Base-by-base conservation (phyloP, 2,888 invertebrate genomes). In the Pachliopta kotzebuea region DNA sequence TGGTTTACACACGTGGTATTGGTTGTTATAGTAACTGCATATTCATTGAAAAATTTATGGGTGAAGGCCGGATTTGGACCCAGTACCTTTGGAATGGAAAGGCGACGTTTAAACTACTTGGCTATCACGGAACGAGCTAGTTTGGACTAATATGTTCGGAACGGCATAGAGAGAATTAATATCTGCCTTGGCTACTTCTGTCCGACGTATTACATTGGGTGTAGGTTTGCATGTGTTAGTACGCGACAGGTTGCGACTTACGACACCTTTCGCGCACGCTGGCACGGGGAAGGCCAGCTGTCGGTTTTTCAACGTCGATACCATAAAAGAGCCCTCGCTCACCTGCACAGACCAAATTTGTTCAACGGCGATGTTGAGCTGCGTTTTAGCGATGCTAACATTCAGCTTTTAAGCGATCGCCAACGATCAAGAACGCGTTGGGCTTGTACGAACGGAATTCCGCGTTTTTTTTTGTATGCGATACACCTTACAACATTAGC, bases 181-280 rank as follows among this genome's bases (percentile, higher is more conserved):
- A 76, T 74, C 74, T 74, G 71, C 74, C 72, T 68, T 70, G 71
- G 67, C 67, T 68, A 71, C 72, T 72, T 63, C 69, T 68, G 72
- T 74, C 74, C 68, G 62, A 67, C 68, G 72, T 76, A 74, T 76
- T 74, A 73, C 72, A 76, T 77, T 75, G 72, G 72, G 63, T 70
- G 72, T 71, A 72, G 73, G 65, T 70, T 72, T 72, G 74, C 74
- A 71, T 67, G 70, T 74, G 70, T 72, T 69, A 69, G 68, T 65
- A 63, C 63, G 68, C 37, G 69, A 69, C 75, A 72, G 74, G 74
- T 76, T 74, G 77, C 72, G 69, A 68, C 71, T 72, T 70, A 68
- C 71, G 69, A 75, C 78, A 83, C 84, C 80, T 82, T 85, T 84
- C 79, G 79, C 70, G 69, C 69, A 70, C 73, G 73, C 79, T 70